phyloP scores from a whole-genome alignment of 1,140 invertebrate species.

The Delia radicum region DNA sequence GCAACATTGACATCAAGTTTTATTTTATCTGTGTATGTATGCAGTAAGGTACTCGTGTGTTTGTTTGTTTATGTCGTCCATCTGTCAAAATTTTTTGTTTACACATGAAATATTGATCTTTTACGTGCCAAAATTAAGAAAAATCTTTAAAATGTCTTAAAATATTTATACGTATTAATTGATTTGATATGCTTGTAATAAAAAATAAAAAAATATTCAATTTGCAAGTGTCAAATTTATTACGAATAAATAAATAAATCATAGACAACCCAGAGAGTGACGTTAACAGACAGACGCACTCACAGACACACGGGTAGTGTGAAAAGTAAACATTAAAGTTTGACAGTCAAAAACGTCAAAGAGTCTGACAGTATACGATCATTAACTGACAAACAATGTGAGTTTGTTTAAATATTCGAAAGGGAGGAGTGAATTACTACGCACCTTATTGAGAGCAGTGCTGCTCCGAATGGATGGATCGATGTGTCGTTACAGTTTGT shows the following conservation, averaged over 20 bases:
- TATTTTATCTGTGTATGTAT: not conserved
- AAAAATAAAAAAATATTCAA: constrained; percentile 20
- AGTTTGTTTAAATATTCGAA: not conserved
- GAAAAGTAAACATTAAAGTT: not conserved
- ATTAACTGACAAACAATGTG: not conserved
- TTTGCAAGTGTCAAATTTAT: constrained; percentile 23
- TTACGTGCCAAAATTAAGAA: not conserved
- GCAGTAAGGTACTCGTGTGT: too few species aligned
- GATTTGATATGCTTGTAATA: constrained; percentile 1
- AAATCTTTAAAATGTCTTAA: not conserved
- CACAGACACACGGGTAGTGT: not conserved
- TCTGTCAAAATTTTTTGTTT: not conserved
- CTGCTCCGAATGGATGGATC: not conserved
- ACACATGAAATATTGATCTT: not conserved
- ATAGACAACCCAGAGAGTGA: constrained; percentile 5
- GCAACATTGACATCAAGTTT: not conserved
- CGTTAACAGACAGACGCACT: not conserved
- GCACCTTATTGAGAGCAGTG: not conserved
- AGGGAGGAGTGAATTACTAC: not conserved
- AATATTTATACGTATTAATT: not conserved
- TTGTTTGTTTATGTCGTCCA: too few species aligned
- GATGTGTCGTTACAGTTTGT: not conserved
- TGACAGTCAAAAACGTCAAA: not conserved
- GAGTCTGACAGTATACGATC: not conserved
- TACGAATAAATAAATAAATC: constrained; percentile 8